phyloP scores from a whole-genome alignment of 1,140 invertebrate genomes.

The Zaprionus tsacasi region DNA sequence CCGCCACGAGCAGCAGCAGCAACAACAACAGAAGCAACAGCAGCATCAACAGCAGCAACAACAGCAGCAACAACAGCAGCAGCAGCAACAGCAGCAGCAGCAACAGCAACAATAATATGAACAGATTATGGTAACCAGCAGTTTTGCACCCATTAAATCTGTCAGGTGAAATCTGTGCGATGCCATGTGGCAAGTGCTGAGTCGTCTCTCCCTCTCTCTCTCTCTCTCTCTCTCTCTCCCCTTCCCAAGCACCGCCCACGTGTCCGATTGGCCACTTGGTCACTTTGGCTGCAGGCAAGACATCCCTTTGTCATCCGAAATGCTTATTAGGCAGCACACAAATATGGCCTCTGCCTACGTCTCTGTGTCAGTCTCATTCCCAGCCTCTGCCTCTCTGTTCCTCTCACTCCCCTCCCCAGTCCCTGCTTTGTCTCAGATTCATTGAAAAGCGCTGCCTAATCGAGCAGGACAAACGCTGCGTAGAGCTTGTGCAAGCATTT shows the following conservation, averaged over 20 bases:
- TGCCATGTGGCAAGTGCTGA: constrained; percentile 6
- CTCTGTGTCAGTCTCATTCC: not conserved
- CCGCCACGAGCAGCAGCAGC: constrained; percentile 6
- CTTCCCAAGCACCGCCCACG: not conserved
- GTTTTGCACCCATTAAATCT: constrained; percentile 71
- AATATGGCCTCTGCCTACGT: constrained; percentile 14
- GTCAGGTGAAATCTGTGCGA: constrained; percentile 53
- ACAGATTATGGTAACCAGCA: constrained; percentile 55
- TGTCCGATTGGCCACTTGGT: not conserved
- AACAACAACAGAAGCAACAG: not conserved
- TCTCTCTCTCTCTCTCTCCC: not conserved
- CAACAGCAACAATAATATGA: constrained; percentile 44
- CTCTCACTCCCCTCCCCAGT: not conserved
- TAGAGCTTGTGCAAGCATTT: constrained; percentile 20
- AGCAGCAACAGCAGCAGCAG: not conserved
- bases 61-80: not conserved
- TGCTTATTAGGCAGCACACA: constrained; percentile 18
- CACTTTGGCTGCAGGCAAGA: not conserved
- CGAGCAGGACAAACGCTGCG: constrained; percentile 39
- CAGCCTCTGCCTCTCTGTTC: not conserved
- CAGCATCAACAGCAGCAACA: not conserved
- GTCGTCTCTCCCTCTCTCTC: no score
- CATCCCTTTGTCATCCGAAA: constrained; percentile 16
- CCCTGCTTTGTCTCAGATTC: not conserved
- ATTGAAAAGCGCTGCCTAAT: constrained; percentile 64